Evolutionary conservation across 1,140 invertebrate genomes (phyloP).

Genomic region (Babylonia areolata): DNA sequence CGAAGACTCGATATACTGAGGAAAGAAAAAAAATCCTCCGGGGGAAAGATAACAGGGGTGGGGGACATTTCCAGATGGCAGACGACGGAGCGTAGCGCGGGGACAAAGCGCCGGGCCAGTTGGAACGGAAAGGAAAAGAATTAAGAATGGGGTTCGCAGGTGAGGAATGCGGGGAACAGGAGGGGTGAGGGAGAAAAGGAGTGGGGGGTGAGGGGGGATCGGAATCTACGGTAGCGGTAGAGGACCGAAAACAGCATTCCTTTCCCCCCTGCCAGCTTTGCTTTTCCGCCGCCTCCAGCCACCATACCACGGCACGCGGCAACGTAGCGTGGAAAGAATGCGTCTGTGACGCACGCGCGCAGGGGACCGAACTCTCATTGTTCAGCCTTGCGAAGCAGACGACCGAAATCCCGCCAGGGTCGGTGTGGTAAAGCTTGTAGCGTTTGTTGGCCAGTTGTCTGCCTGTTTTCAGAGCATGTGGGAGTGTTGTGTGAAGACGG

Average conservation of each 20-base stretch:
- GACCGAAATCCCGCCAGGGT: neutral
- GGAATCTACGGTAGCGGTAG: neutral
- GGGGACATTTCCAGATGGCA: no score
- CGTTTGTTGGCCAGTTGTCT: neutral
- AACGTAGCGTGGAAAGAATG: neutral
- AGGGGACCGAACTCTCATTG: neutral
- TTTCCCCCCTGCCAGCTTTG: neutral
- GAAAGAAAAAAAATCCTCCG: no score
- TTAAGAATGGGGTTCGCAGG: neutral
- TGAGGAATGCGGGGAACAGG: slow-evolving; percentile 2
- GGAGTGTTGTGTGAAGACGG: neutral
- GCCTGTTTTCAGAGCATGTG: neutral
- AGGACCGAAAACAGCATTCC: neutral
- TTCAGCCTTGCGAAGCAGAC: slow-evolving; percentile 2
- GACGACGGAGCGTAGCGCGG: no score
- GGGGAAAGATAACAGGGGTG: no score
- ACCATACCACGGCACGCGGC: neutral
- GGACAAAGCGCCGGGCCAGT: no score
- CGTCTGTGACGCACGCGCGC: neutral
- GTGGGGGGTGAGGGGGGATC: neutral
- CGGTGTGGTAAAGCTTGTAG: neutral
- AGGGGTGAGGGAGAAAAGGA: neutral
- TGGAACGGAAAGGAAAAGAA: neutral
- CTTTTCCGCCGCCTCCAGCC: neutral
- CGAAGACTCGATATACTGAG: no score